These are phyloP conservation scores for Phalacrocorax carbo DNA, from an alignment of 2,113 vertebrate genomes.

Conservation along the genomic window DNA sequence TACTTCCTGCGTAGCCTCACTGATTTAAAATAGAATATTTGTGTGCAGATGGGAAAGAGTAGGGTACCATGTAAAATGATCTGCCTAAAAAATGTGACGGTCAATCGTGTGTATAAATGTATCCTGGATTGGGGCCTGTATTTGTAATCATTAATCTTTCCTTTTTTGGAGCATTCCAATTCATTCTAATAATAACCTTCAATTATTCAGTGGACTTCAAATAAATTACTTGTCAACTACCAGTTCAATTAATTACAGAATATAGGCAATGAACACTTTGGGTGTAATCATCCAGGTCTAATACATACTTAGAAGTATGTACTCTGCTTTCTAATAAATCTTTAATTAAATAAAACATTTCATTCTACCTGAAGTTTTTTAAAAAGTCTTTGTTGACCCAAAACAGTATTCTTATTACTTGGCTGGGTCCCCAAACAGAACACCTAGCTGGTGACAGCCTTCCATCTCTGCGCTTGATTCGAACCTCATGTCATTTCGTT, in stretches of 20 bases:
- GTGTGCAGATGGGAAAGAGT: not conserved
- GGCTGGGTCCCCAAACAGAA: not conserved
- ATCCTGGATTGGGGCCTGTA: not conserved
- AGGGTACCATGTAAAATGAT: not conserved
- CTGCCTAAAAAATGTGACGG: not conserved
- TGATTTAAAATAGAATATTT: conserved; percentile 8
- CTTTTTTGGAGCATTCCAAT: not conserved
- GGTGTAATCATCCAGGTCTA: conserved; percentile 27
- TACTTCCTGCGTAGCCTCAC: not conserved
- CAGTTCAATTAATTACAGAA: conserved; percentile 45
- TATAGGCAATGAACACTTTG: not conserved
- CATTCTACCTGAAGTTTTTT: not conserved
- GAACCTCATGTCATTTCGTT: not conserved
- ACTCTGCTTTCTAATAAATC: conserved; percentile 1
- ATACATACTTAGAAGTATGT: conserved; percentile 17
- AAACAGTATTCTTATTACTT: not conserved
- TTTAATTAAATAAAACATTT: conserved; percentile 40
- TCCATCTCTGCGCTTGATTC: not conserved
- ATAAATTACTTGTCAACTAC: conserved; percentile 57
- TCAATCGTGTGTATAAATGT: not conserved
- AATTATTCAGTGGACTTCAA: conserved; percentile 36
- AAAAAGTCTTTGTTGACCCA: not conserved
- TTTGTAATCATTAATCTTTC: not conserved
- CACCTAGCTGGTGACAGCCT: not conserved
- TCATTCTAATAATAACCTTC: conserved; percentile 21